Percentiles rank a stretch among this genome's conserved stretches.
Evolutionary conservation across 2,113 vertebrate species (phyloP).

Genomic region (Rhagologus leucostigma): DNA sequence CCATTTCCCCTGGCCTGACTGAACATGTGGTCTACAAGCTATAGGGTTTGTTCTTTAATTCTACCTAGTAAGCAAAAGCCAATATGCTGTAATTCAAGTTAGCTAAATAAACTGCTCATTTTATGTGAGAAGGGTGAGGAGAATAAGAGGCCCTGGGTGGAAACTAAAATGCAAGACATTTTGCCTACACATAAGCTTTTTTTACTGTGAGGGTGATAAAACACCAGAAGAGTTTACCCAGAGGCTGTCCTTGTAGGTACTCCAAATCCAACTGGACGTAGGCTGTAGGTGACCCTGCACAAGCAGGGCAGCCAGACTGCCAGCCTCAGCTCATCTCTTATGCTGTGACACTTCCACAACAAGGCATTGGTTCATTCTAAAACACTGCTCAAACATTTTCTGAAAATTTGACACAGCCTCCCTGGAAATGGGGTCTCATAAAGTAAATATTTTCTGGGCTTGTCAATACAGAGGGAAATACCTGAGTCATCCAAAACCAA

Average conservation of each 20-base stretch:
- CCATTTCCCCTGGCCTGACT: neutral
- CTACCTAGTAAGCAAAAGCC: neutral
- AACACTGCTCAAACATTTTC: neutral
- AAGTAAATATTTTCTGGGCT: neutral
- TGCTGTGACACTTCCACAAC: neutral
- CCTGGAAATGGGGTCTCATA: neutral
- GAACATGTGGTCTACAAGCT: neutral
- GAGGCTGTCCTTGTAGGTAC: neutral
- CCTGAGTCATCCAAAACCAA: neutral
- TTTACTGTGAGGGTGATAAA: neutral
- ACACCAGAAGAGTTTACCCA: neutral
- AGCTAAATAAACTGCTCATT: neutral
- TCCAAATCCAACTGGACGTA: neutral
- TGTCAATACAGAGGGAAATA: neutral
- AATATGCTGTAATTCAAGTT: neutral
- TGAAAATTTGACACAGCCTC: neutral
- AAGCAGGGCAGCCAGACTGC: neutral
- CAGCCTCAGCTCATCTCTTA: neutral
- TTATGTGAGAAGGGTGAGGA: neutral
- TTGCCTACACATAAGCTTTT: neutral
- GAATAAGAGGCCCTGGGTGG: neutral
- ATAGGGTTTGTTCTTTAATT: neutral
- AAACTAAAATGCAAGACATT: neutral
- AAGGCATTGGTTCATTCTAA: neutral
- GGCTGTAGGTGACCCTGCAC: neutral